Base-by-base conservation (phyloP, 2,888 invertebrate species). In the Scaptomyza reducta region DNA sequence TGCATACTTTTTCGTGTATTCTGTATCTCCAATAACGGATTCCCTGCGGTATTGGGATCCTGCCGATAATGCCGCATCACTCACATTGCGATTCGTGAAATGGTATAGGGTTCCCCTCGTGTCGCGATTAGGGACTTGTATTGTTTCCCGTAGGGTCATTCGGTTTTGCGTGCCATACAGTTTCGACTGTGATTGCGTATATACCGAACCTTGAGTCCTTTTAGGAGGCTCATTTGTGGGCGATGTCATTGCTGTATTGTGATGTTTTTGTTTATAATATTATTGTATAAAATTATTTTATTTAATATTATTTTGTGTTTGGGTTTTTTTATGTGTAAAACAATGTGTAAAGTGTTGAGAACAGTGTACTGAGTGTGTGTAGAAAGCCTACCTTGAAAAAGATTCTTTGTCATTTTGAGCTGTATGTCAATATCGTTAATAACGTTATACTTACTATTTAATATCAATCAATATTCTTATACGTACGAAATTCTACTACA, bases 121-220 rank as follows among this genome's bases (percentile, higher is more conserved):
- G 6, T 54, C 70, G 5, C 1, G n/a, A 41, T 74, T 74, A 1
- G 75, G 71, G 29, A 71, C 61, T 0, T 10, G 5, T 0, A 65
- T 0, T 0, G 50, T 25, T 10, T 22, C 27, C 6, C 18, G 41
- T 1, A 4, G 6, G 3, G 45, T 7, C 1, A 22, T 25, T 6
- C 22, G 42, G 14, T 11, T 7, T 14, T 38, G 50, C 9, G 25
- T 3, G 13, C 11, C 7, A n/a, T 42, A 63, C 18, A 61, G n/a
- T 14, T 14, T 61, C 2, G 61, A 61, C 9, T 33, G 6, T 6
- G 64, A 6, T 10, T 41, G 33, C 0, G 14, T 47, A 9, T 41
- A 25, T 7, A 6, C 9, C 10, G 31, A 31, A 31, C 10, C 9
- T 10, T 10, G 9, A 31, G 1, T 3, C 7, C 5, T 25, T 2